Evolutionary conservation across 2,797 vertebrate species (phyloP).

Genomic region (Potorous gilbertii): DNA sequence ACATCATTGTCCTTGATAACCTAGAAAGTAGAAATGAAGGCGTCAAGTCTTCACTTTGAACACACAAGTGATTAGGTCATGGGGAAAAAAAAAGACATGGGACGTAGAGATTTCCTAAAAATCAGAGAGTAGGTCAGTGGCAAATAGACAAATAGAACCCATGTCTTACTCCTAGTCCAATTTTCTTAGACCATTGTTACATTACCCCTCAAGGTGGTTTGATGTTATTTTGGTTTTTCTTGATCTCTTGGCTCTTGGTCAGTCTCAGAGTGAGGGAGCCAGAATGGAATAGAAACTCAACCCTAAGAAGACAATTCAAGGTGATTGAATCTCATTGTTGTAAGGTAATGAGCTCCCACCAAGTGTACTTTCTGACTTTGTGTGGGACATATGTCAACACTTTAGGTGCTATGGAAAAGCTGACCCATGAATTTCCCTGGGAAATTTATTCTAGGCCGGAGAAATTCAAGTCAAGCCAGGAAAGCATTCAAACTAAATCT

Average conservation of each 20-base stretch:
- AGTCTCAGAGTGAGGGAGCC: neutral
- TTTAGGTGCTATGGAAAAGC: neutral
- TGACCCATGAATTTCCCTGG: neutral
- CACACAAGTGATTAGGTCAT: neutral
- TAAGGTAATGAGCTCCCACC: neutral
- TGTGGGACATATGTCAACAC: neutral
- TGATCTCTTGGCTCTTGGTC: neutral
- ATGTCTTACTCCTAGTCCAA: neutral
- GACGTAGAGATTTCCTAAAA: neutral
- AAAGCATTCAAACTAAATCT: neutral
- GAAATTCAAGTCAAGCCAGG: neutral
- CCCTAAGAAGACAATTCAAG: neutral
- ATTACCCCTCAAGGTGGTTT: neutral
- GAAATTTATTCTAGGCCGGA: neutral
- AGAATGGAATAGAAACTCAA: neutral
- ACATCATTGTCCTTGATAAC: neutral
- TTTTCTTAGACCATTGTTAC: neutral
- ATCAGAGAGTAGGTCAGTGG: neutral
- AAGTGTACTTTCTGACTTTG: neutral
- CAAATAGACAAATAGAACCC: neutral
- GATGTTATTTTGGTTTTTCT: neutral
- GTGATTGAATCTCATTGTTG: too few species aligned
- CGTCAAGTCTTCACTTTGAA: neutral
- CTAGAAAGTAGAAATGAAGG: neutral
- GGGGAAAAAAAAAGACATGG: neutral